Percentiles rank a stretch among this genome's conserved stretches.
Conservation (phyloP, 2,113 vertebrate genomes). For the Bagarius yarrelli region DNA sequence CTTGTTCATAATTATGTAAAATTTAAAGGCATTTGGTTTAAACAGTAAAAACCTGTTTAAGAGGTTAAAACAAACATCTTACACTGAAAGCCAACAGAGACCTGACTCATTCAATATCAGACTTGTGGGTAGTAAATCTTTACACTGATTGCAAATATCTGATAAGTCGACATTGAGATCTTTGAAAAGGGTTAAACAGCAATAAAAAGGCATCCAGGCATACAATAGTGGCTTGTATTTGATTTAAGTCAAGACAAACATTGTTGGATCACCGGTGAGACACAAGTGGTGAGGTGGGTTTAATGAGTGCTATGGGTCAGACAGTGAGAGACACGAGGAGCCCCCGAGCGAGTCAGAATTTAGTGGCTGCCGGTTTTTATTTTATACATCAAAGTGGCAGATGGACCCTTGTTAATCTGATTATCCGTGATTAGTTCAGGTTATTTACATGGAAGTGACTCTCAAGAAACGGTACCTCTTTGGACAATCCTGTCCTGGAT, state of each 20-base stretch:
- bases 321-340: neutral
- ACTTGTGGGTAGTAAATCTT: neutral
- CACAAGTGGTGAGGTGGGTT: neutral
- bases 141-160: neutral
- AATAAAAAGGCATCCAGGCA: neutral
- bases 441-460: constrained; percentile 29
- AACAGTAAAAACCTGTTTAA: no score
- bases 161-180: neutral
- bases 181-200: constrained; percentile 9
- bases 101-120: no score
- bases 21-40: no score
- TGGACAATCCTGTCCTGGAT: constrained; percentile 24
- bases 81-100: no score
- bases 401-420: constrained; percentile 34
- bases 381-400: constrained; percentile 14
- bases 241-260: constrained; percentile 18
- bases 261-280: neutral
- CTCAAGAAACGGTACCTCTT: constrained; percentile 19
- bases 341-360: neutral
- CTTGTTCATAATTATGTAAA: no score
- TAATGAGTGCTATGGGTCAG: constrained; percentile 3
- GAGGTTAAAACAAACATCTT: no score
- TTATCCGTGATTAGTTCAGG: constrained; percentile 29
- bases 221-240: neutral
- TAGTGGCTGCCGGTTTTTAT: neutral